Evolutionary conservation across 2,797 vertebrate genomes (phyloP).

Genomic region (Limosa lapponica): DNA sequence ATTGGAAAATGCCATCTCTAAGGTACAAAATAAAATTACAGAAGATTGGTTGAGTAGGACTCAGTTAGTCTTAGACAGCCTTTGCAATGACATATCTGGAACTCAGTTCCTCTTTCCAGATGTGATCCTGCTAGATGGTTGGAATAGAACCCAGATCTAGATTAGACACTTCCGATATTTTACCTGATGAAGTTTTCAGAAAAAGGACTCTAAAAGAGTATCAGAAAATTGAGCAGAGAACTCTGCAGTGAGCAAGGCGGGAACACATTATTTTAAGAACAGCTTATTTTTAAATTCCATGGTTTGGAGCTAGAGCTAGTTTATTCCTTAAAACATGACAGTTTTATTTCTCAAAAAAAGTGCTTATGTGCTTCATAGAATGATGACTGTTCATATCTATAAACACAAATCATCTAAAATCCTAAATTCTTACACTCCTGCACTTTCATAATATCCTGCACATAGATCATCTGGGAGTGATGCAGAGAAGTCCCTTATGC

Average conservation of each 20-base stretch:
- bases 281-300: not conserved
- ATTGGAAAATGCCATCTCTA: not conserved
- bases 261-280: not conserved
- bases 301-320: not conserved
- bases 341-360: not conserved
- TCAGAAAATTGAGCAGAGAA: not conserved
- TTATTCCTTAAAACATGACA: not conserved
- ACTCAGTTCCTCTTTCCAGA: not conserved
- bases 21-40: not conserved
- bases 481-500: not conserved
- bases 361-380: not conserved
- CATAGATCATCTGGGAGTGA: not conserved
- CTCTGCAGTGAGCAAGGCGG: not conserved
- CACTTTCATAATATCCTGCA: not conserved
- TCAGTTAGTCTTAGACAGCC: not conserved
- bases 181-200: not conserved
- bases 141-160: not conserved
- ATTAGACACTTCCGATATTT: not conserved
- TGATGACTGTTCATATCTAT: not conserved
- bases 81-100: not conserved
- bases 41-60: not conserved
- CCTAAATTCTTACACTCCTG: accelerated
- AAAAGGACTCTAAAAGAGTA: not conserved
- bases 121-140: not conserved
- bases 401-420: not conserved